Conservation (phyloP, 1,140 invertebrate species). For the Schlechtendalia chinensis region DNA sequence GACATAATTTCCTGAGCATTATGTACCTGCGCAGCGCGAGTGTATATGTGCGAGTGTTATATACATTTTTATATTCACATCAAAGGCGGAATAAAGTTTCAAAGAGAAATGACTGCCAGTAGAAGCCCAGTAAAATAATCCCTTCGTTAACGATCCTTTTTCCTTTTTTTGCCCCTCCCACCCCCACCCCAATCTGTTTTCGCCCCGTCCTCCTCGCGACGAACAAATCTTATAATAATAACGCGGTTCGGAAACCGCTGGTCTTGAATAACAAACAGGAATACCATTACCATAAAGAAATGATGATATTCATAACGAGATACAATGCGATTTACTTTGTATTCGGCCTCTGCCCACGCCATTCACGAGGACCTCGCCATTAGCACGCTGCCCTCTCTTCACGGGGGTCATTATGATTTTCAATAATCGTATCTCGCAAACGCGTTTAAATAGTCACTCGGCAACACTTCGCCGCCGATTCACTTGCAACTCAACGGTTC, state of each 20-base stretch:
- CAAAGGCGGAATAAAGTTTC: conserved; percentile 49
- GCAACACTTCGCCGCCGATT: neutral
- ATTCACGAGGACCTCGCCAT: conserved; percentile 26
- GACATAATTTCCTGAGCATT: conserved; percentile 37
- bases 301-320: conserved; percentile 49
- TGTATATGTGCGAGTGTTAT: conserved; percentile 2
- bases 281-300: conserved; percentile 49
- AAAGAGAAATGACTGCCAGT: conserved; percentile 44
- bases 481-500: neutral
- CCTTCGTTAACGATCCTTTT: conserved; percentile 50
- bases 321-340: conserved; percentile 48
- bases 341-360: conserved; percentile 1
- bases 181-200: no score
- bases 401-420: conserved; percentile 40
- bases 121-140: conserved; percentile 43
- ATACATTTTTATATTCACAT: conserved; percentile 50
- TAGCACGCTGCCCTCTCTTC: conserved; percentile 8
- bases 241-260: conserved; percentile 47
- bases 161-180: conserved; percentile 24
- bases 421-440: conserved; percentile 30
- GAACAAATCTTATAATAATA: conserved; percentile 49
- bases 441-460: neutral
- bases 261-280: conserved; percentile 50
- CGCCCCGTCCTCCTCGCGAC: neutral
- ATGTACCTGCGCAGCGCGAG: conserved; percentile 2